Percentiles rank a stretch among this genome's conserved stretches.
These are phyloP conservation scores for Halictus ligatus DNA, from an alignment of 2,888 invertebrate species.

Conservation along the genomic window DNA sequence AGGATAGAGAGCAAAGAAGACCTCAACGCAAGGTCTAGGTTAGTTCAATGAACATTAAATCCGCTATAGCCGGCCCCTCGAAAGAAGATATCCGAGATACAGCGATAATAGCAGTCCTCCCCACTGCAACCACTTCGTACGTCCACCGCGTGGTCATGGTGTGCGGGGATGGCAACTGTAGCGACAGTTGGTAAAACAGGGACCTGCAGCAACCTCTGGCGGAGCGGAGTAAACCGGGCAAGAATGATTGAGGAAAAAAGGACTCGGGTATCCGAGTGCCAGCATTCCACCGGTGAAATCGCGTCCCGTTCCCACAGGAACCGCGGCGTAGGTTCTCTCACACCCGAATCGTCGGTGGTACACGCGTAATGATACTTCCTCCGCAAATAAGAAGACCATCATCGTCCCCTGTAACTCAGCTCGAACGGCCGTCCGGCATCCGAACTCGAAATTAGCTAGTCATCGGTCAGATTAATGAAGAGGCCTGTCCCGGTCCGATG, in stretches of 20 bases:
- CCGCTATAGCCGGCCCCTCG: background rate
- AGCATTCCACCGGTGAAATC: background rate
- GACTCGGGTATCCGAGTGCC: background rate
- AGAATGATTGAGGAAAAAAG: background rate
- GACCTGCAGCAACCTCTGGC: background rate
- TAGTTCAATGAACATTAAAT: background rate
- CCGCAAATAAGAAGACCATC: conserved; percentile 22
- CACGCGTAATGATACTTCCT: conserved; percentile 5
- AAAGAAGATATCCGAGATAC: background rate
- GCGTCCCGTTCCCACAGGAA: conserved; percentile 7
- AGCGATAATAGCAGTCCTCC: background rate
- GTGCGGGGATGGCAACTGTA: background rate
- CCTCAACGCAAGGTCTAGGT: no score
- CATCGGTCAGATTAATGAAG: conserved; percentile 51
- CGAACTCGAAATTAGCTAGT: conserved; percentile 59
- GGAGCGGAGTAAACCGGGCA: background rate
- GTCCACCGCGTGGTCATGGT: background rate
- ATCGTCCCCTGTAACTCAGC: background rate
- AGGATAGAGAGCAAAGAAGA: no score
- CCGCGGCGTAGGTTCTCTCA: background rate
- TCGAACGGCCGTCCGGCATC: background rate
- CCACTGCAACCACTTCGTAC: background rate
- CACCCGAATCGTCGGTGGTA: background rate
- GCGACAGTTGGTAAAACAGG: background rate
- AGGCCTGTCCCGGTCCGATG: conserved; percentile 36